phyloP scores from a whole-genome alignment of 2,113 vertebrate genomes.

The Alouatta palliata region DNA sequence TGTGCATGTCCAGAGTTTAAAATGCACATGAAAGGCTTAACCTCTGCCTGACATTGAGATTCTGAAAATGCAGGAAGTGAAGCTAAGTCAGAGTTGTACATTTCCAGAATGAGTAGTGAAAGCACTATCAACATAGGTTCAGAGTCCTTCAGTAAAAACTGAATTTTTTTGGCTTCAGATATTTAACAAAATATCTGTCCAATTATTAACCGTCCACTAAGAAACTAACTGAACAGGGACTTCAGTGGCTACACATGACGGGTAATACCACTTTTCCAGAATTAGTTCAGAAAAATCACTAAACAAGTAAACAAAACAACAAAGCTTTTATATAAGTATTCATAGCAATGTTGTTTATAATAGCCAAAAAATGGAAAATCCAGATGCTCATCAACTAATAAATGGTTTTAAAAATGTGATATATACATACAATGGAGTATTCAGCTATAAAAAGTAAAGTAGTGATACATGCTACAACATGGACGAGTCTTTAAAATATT shows the following conservation, averaged over 20 bases:
- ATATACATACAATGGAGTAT: background rate
- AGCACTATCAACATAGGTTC: background rate
- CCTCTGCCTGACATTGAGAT: background rate
- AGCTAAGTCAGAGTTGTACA: background rate
- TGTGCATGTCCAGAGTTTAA: background rate
- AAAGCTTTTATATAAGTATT: background rate
- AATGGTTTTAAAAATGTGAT: background rate
- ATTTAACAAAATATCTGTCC: background rate
- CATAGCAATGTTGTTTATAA: background rate
- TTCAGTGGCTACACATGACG: background rate
- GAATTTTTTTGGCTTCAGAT: background rate
- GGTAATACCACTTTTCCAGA: background rate
- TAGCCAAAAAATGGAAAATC: background rate
- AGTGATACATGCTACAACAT: background rate
- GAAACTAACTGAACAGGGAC: background rate
- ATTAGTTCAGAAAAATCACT: background rate
- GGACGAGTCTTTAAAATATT: background rate
- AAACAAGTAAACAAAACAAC: background rate
- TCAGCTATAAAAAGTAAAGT: background rate
- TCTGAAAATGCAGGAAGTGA: background rate
- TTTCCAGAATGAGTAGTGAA: background rate
- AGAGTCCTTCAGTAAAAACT: background rate
- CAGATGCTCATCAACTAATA: background rate
- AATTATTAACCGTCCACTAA: background rate
- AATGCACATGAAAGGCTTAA: background rate